phyloP scores from a whole-genome alignment of 1,140 invertebrate genomes.

The Chelonus insularis region DNA sequence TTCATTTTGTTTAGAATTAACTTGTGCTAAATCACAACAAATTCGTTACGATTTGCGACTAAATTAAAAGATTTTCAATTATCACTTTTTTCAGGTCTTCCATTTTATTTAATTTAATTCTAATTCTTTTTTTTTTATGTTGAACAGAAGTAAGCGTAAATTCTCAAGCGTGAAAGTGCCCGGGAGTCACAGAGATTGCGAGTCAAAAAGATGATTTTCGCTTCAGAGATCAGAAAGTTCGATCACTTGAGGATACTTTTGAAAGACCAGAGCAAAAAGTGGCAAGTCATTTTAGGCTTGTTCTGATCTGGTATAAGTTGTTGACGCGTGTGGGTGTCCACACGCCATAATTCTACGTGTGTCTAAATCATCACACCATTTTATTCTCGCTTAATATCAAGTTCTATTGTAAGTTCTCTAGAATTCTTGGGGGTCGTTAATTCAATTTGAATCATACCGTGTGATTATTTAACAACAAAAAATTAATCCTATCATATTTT shows the following conservation, averaged over 20 bases:
- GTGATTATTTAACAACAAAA: not conserved
- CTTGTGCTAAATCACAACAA: not conserved
- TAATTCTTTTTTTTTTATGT: slow-evolving; percentile 9
- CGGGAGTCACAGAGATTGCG: not conserved
- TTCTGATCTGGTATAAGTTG: not conserved
- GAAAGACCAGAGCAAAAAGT: not conserved
- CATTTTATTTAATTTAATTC: not conserved
- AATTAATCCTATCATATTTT: not conserved
- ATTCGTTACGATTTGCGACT: not conserved
- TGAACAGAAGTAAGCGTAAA: not conserved
- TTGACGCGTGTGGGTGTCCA: slow-evolving; percentile 5
- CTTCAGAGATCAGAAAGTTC: not conserved
- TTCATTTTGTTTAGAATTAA: too few species aligned
- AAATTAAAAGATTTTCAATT: not conserved
- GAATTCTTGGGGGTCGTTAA: slow-evolving; percentile 8
- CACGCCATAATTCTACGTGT: not conserved
- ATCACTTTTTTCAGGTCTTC: too few species aligned
- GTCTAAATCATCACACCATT: not conserved
- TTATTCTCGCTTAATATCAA: slow-evolving; percentile 4
- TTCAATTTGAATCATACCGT: slow-evolving; percentile 5
- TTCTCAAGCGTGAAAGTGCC: slow-evolving; percentile 25
- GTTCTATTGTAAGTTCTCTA: not conserved
- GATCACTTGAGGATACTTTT: not conserved
- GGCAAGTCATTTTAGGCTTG: slow-evolving; percentile 6
- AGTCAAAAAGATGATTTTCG: not conserved